These are phyloP conservation scores for Lophotriccus pileatus DNA, from an alignment of 2,797 vertebrate species.

Conservation along the genomic window DNA sequence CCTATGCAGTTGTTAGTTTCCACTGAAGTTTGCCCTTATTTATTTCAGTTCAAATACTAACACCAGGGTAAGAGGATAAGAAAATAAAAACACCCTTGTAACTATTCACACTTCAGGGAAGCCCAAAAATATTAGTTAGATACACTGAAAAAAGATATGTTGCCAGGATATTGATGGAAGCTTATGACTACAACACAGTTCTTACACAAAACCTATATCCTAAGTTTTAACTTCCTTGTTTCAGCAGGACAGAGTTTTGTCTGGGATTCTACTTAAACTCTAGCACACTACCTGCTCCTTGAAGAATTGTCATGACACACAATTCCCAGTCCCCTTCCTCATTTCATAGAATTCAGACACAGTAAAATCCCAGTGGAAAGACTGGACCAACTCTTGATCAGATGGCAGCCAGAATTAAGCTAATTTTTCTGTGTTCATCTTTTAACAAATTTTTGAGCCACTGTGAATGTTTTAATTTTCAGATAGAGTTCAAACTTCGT, in stretches of 20 bases:
- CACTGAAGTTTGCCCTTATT: neutral
- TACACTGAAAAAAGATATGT: neutral
- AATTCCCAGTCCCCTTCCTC: neutral
- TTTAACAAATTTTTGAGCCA: neutral
- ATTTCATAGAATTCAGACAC: neutral
- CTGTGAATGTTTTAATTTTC: neutral
- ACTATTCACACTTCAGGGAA: neutral
- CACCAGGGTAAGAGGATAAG: neutral
- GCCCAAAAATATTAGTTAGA: neutral
- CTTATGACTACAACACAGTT: neutral
- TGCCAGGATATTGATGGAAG: neutral
- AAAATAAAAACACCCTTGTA: neutral
- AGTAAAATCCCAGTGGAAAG: neutral
- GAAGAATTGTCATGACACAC: neutral
- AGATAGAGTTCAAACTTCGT: neutral
- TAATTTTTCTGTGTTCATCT: neutral
- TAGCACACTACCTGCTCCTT: neutral
- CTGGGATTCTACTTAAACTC: neutral
- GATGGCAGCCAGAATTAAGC: neutral
- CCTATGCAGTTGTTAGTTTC: neutral
- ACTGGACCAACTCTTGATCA: neutral
- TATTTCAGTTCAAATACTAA: neutral
- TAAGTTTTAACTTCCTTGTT: neutral
- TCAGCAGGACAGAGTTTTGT: neutral
- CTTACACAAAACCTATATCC: neutral